A percentile compares a stretch with the other conserved stretches of the same genome.
Conservation (phyloP, 2,797 vertebrate species). For the Lithobates pipiens region DNA sequence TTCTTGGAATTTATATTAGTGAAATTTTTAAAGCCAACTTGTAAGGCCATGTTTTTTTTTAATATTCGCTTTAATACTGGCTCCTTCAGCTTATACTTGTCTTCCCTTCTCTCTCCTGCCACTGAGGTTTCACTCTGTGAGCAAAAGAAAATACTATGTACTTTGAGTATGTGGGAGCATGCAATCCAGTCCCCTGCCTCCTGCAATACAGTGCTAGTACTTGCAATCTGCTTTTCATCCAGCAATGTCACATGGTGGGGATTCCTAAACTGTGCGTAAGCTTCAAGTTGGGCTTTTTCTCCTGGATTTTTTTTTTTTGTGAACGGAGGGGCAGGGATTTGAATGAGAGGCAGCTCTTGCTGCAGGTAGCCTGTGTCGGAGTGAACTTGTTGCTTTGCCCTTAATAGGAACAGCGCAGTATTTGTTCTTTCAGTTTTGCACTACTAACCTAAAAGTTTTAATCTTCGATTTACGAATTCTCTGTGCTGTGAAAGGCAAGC, state of each 20-base stretch:
- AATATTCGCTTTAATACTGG: not conserved
- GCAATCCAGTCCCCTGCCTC: not conserved
- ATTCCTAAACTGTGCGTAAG: not conserved
- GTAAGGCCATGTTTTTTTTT: not conserved
- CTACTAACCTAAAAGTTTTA: too few species aligned
- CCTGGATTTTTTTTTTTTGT: too few species aligned
- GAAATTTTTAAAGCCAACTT: not conserved
- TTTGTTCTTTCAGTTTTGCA: too few species aligned
- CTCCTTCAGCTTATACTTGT: not conserved
- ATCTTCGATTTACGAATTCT: too few species aligned
- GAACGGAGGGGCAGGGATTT: too few species aligned
- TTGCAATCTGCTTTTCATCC: not conserved
- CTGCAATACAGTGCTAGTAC: too few species aligned
- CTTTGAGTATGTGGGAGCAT: not conserved
- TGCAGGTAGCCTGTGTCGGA: too few species aligned
- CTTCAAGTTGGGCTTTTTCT: not conserved
- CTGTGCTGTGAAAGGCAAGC: too few species aligned
- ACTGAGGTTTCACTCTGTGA: too few species aligned
- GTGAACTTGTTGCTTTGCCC: too few species aligned
- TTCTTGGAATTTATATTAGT: constrained; percentile 4
- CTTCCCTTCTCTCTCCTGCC: not conserved
- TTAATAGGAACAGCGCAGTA: too few species aligned
- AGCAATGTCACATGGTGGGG: not conserved
- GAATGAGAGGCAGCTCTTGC: too few species aligned
- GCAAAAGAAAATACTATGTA: not conserved